Base-by-base conservation (phyloP, 2,113 vertebrate species). In the Odobenus rosmarus region DNA sequence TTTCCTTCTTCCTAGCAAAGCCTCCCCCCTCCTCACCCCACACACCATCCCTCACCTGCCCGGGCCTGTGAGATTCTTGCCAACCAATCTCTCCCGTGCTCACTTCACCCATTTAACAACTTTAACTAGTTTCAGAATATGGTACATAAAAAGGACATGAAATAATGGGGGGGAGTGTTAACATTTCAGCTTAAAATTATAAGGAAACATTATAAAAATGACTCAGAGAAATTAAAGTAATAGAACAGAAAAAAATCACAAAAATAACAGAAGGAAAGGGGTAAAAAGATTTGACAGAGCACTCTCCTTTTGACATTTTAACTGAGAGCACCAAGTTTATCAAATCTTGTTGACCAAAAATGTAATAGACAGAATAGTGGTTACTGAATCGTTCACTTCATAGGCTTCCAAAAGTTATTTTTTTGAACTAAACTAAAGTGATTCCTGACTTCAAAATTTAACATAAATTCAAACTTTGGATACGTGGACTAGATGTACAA, bases 301-400 rank as follows among this genome's bases (percentile, higher is more conserved):
- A 57, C 39, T 77, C 92, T 55, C 74, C 62, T 84, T 97, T 96
- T 82, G 83, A 79, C 92, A 83, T 93, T 89, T 97, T 72, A 85
- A 88, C 55, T 28, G n/a, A 95, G 53, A 64, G 33, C 93, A 31
- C 24, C 85, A 95, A 83, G 55, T 91, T 97, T 96, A 59, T 89
- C 46, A 57, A 96, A 69, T 15, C n/a, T 93, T 87, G 85, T 72
- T 86, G 95, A 72, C 26, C 64, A 69, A 49, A 89, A 79, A 79
- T 51, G 12, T 53, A 90, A 69, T 95, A 83, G 59, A n/a, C n/a
- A n/a, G n/a, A 89, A 92, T 46, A 89, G 11, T 76, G 53, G 86
- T 86, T 95, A 79, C 79, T 76, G 72, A 95, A 92, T 51, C 62
- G 15, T 71, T n/a, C 46, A 69, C 53, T 91, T 95, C 31, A 18